These are phyloP conservation scores for Aspidiotus rigidus DNA, from an alignment of 2,888 invertebrate species.

Conservation along the genomic window DNA sequence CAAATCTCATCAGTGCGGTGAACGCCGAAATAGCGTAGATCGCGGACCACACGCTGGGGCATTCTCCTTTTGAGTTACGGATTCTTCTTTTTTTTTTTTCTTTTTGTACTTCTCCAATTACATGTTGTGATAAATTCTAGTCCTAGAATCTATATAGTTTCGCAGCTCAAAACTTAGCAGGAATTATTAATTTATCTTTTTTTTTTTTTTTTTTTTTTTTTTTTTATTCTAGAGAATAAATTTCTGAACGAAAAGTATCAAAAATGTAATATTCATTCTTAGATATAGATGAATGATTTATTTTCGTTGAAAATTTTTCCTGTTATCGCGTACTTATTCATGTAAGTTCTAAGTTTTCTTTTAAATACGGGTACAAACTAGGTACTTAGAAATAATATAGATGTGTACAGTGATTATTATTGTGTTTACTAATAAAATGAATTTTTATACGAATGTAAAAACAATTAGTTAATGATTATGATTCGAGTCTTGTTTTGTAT, in stretches of 20 bases:
- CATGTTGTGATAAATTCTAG: slow-evolving; percentile 30
- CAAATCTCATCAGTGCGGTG: slow-evolving; percentile 52
- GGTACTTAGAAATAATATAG: too few relatives aligned
- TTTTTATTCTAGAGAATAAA: background rate
- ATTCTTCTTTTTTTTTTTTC: background rate
- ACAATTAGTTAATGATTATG: too few relatives aligned
- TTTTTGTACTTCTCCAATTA: background rate
- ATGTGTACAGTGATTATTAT: too few relatives aligned
- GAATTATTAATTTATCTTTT: slow-evolving; percentile 4
- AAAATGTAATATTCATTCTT: background rate
- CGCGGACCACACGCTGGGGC: too few relatives aligned
- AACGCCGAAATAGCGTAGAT: slow-evolving; percentile 12
- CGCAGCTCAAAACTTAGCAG: background rate
- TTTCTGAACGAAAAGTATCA: slow-evolving; percentile 1
- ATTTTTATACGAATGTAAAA: too few relatives aligned
- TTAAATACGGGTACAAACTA: too few relatives aligned
- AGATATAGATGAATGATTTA: too few relatives aligned
- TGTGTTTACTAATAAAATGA: too few relatives aligned
- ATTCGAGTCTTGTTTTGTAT: too few relatives aligned
- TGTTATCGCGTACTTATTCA: too few relatives aligned
- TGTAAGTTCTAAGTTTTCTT: too few relatives aligned
- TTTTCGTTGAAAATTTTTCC: too few relatives aligned
- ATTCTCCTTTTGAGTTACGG: background rate
- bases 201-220: background rate
- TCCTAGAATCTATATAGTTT: slow-evolving; percentile 13